Conservation (phyloP, 2,888 invertebrate genomes). For the Lysandra bellargus region DNA sequence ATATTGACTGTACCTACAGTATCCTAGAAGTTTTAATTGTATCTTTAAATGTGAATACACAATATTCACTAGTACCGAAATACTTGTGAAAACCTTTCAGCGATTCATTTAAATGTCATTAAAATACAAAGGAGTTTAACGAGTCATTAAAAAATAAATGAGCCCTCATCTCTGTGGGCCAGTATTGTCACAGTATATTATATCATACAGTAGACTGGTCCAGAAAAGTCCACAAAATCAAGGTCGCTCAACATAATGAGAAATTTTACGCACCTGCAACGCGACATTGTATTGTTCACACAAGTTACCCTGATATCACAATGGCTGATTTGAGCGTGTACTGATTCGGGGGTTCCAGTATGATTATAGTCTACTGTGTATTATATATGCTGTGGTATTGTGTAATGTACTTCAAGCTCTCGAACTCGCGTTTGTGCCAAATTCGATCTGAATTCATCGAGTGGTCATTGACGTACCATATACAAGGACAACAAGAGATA, state of each 20-base stretch:
- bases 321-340: too few relatives aligned
- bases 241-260: too few relatives aligned
- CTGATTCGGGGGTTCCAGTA: too few relatives aligned
- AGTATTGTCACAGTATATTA: neutral
- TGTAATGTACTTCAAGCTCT: slow-evolving; percentile 55
- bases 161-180: slow-evolving; percentile 11
- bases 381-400: slow-evolving; percentile 42
- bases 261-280: too few relatives aligned
- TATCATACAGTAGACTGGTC: too few relatives aligned
- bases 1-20: too few relatives aligned
- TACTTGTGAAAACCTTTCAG: neutral
- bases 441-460: slow-evolving; percentile 47
- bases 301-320: too few relatives aligned
- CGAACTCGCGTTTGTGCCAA: slow-evolving; percentile 57
- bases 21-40: too few relatives aligned
- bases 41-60: neutral
- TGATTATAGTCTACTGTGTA: too few relatives aligned
- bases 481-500: neutral
- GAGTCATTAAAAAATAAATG: slow-evolving; percentile 28
- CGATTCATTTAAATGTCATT: neutral
- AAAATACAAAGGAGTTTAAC: neutral
- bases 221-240: too few relatives aligned
- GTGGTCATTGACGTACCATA: slow-evolving; percentile 35
- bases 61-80: neutral
- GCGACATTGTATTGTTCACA: too few relatives aligned